phyloP scores from a whole-genome alignment of 1,140 invertebrate genomes.

The Drosophila grimshawi region DNA sequence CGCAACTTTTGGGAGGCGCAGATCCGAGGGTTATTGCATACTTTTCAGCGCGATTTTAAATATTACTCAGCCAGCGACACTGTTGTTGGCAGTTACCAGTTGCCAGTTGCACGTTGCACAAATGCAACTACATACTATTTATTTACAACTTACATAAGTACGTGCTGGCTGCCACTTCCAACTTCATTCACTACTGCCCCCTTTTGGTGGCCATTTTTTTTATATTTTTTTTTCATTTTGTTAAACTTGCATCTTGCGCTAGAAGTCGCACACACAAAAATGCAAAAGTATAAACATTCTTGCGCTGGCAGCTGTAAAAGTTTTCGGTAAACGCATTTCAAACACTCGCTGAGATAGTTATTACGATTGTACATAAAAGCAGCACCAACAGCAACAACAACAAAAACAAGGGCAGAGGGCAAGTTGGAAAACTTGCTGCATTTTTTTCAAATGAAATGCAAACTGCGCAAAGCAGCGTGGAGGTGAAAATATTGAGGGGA shows the following conservation, averaged over 20 bases:
- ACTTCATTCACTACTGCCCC: not conserved
- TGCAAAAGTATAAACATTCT: slow-evolving; percentile 71
- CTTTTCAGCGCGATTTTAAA: slow-evolving; percentile 45
- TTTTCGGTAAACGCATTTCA: slow-evolving; percentile 82
- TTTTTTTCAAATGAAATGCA: slow-evolving; percentile 77
- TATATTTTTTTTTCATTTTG: too few relatives aligned
- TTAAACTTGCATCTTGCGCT: slow-evolving; percentile 14
- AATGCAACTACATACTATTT: slow-evolving; percentile 52
- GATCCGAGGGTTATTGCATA: slow-evolving; percentile 27
- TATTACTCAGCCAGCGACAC: slow-evolving; percentile 10
- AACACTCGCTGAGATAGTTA: slow-evolving; percentile 81
- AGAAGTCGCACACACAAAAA: slow-evolving; percentile 52
- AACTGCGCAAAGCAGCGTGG: slow-evolving; percentile 46
- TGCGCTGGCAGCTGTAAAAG: slow-evolving; percentile 72
- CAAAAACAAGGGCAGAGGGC: slow-evolving; percentile 27
- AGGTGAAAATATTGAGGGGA: too few relatives aligned
- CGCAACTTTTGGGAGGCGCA: slow-evolving; percentile 9
- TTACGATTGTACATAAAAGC: slow-evolving; percentile 72
- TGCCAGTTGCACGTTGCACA: slow-evolving; percentile 22
- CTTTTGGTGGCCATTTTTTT: not conserved
- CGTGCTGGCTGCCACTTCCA: slow-evolving; percentile 26
- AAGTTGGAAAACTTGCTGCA: slow-evolving; percentile 58
- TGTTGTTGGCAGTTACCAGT: not conserved
- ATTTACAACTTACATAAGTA: slow-evolving; percentile 53
- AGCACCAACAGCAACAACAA: slow-evolving; percentile 25